These are phyloP conservation scores for Leptonema lineaticorne DNA, from an alignment of 1,140 invertebrate genomes.

Conservation along the genomic window DNA sequence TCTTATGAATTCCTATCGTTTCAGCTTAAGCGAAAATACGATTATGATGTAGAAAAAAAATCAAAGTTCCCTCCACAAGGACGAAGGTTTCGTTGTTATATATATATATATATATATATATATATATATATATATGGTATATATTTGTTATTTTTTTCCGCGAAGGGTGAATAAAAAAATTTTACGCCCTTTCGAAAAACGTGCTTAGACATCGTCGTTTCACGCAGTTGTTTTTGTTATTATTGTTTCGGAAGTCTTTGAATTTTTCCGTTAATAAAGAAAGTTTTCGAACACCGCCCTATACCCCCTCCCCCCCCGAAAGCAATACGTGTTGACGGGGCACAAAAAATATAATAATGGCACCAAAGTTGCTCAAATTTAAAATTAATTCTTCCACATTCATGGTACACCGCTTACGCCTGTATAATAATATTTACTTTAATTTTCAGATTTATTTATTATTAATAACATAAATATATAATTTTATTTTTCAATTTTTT, in stretches of 20 bases:
- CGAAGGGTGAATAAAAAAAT: background rate
- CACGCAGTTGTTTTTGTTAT: conserved; percentile 17
- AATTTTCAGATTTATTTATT: no score
- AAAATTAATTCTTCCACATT: no score
- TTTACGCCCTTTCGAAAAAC: background rate
- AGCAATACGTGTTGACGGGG: conserved; percentile 8
- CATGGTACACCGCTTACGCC: no score
- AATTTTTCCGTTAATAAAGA: conserved; percentile 23
- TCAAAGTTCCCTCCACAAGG: background rate
- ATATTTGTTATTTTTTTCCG: background rate
- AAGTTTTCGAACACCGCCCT: conserved; percentile 7
- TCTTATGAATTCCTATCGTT: background rate
- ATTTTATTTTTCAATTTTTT: no score
- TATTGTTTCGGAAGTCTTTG: conserved; percentile 12
- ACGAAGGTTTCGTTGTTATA: no score
- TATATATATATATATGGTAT: no score
- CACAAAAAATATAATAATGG: background rate
- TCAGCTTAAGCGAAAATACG: conserved; percentile 10
- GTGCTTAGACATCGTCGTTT: background rate
- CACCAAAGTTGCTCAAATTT: no score
- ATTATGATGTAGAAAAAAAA: conserved; percentile 16
- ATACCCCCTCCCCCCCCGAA: no score
- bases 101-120: no score
- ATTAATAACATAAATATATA: no score
- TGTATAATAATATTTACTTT: no score